phyloP scores from a whole-genome alignment of 2,888 invertebrate species.

The Stramonita haemastoma region DNA sequence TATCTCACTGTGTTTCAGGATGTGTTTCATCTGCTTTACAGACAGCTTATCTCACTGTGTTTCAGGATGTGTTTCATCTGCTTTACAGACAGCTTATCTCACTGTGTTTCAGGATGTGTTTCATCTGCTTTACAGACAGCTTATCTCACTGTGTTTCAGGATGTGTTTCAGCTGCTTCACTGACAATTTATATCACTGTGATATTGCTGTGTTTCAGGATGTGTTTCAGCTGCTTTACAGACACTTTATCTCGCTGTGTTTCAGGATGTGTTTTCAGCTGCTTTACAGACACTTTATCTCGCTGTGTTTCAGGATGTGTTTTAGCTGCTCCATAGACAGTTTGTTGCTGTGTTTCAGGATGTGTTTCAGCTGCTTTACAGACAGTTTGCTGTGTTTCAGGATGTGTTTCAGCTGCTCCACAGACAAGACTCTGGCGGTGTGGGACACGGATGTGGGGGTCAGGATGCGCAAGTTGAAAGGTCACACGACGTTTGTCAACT shows the following conservation, averaged over 20 bases:
- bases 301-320: constrained; percentile 62
- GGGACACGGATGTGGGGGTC: constrained; percentile 94
- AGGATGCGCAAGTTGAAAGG: constrained; percentile 90
- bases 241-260: neutral
- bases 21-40: neutral
- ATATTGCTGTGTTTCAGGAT: neutral
- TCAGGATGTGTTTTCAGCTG: neutral
- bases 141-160: constrained; percentile 71
- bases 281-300: neutral
- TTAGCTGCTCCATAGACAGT: neutral
- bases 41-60: neutral
- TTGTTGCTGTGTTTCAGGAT: neutral
- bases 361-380: no score
- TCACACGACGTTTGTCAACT: constrained; percentile 82
- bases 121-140: neutral
- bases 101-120: constrained; percentile 62
- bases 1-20: neutral
- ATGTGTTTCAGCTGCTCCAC: constrained; percentile 93
- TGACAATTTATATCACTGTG: neutral
- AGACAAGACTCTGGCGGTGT: constrained; percentile 95
- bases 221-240: neutral
- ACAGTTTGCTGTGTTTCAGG: constrained; percentile 65
- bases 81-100: neutral
- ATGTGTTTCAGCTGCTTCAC: constrained; percentile 74
- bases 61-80: neutral